Percentiles rank a stretch among this genome's conserved stretches.
Conservation (phyloP, 2,888 invertebrate genomes). For the Caenorhabditis parvicauda region DNA sequence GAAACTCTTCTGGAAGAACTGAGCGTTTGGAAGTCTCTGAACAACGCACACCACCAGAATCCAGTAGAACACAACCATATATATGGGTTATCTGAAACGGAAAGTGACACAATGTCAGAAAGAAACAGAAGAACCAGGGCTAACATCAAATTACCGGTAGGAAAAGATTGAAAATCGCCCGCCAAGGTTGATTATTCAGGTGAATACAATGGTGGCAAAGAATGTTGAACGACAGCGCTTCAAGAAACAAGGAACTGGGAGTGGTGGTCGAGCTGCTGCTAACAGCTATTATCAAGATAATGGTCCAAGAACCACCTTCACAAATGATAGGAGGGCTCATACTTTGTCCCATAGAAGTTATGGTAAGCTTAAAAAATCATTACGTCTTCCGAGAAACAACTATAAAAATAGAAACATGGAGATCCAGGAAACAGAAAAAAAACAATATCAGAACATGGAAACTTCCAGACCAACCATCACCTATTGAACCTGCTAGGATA, state of each 20-base stretch:
- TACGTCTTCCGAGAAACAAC: neutral
- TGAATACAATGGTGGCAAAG: slow-evolving; percentile 43
- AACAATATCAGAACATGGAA: too few relatives aligned
- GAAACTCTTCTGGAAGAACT: slow-evolving; percentile 44
- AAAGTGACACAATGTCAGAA: slow-evolving; percentile 21
- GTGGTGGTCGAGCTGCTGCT: slow-evolving; percentile 35
- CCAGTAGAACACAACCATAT: slow-evolving; percentile 32
- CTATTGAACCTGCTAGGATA: slow-evolving; percentile 14
- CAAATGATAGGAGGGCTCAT: slow-evolving; percentile 31
- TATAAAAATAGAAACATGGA: too few relatives aligned
- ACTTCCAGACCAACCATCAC: slow-evolving; percentile 22
- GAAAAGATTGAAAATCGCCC: neutral
- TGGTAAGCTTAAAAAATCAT: slow-evolving; percentile 5
- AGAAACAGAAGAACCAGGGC: slow-evolving; percentile 18
- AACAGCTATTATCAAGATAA: slow-evolving; percentile 39
- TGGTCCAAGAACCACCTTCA: slow-evolving; percentile 18
- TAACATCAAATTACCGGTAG: slow-evolving; percentile 14
- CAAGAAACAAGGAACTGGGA: slow-evolving; percentile 44
- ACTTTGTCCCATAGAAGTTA: slow-evolving; percentile 31
- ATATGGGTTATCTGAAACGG: slow-evolving; percentile 32
- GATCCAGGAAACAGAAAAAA: too few relatives aligned
- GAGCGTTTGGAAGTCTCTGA: slow-evolving; percentile 37
- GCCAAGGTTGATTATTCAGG: slow-evolving; percentile 19
- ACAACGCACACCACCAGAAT: too few relatives aligned
- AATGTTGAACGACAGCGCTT: slow-evolving; percentile 50